phyloP scores from a whole-genome alignment of 2,888 invertebrate genomes.

The Aspidiotus rigidus region DNA sequence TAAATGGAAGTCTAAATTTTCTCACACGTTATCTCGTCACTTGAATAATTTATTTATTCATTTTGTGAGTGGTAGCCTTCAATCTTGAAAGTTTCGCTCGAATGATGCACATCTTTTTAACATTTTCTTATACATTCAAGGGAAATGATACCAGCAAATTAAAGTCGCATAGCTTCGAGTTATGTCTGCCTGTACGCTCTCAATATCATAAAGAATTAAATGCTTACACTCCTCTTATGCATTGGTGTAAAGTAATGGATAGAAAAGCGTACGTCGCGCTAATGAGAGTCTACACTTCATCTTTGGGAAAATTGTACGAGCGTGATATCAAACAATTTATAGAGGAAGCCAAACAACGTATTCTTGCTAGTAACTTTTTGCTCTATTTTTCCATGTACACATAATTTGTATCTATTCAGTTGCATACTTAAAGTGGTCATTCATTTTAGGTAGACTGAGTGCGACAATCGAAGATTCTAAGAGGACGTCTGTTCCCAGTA shows the following conservation, averaged over 20 bases:
- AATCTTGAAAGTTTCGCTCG: constrained; percentile 6
- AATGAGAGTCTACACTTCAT: constrained; percentile 67
- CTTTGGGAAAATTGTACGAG: constrained; percentile 79
- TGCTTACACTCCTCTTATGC: constrained; percentile 83
- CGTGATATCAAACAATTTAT: constrained; percentile 71
- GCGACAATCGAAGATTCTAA: constrained; percentile 24
- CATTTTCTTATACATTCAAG: constrained; percentile 40
- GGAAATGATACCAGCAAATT: constrained; percentile 63
- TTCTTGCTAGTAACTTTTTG: constrained; percentile 33
- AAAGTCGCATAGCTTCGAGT: constrained; percentile 46
- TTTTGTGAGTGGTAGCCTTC: constrained; percentile 50
- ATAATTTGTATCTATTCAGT: too few species aligned
- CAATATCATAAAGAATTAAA: constrained; percentile 75
- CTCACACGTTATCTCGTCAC: constrained; percentile 74
- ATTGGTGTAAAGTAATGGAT: constrained; percentile 82
- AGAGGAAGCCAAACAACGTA: constrained; percentile 54
- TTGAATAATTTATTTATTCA: constrained; percentile 92
- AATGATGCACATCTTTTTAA: background rate
- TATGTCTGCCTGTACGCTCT: constrained; percentile 65
- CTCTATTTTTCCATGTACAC: constrained; percentile 35
- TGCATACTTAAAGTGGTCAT: too few species aligned
- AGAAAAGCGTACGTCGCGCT: constrained; percentile 70
- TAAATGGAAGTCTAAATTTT: constrained; percentile 67
- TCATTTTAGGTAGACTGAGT: constrained; percentile 7
- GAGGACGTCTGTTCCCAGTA: constrained; percentile 29